Percentiles rank a stretch among this genome's conserved stretches.
Conservation (phyloP, 2,888 invertebrate species). For the Aphrophora alni region DNA sequence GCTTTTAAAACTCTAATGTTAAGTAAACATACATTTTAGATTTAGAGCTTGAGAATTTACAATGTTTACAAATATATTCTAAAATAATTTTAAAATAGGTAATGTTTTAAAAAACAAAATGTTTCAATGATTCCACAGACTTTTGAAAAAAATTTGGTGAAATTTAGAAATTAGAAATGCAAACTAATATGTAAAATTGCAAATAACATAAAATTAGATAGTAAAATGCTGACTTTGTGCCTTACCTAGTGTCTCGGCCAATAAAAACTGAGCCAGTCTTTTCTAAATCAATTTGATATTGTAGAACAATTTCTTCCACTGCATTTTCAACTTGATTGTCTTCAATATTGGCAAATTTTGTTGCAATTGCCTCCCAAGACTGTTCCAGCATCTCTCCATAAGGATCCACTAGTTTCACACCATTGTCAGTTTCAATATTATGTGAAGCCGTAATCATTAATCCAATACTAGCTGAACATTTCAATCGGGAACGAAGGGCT, state of each 20-base stretch:
- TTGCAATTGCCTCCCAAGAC: constrained; percentile 91
- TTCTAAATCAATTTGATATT: constrained; percentile 75
- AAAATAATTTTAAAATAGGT: no score
- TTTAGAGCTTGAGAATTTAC: no score
- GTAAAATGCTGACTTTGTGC: no score
- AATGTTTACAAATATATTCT: no score
- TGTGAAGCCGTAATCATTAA: constrained; percentile 99
- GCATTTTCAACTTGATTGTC: constrained; percentile 73
- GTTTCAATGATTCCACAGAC: no score
- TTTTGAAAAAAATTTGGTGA: no score
- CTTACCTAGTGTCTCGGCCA: constrained; percentile 81
- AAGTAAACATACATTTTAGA: no score
- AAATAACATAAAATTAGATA: no score
- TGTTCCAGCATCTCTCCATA: constrained; percentile 95
- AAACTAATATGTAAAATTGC: no score
- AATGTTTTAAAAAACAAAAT: no score
- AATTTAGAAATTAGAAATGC: no score
- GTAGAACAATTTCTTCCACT: constrained; percentile 72
- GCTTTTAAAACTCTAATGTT: no score
- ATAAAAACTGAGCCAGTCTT: constrained; percentile 77
- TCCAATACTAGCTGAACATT: constrained; percentile 86
- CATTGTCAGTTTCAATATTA: constrained; percentile 95
- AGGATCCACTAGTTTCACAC: constrained; percentile 95
- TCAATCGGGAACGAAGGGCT: constrained; percentile 82
- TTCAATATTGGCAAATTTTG: constrained; percentile 80